phyloP scores from a whole-genome alignment of 2,888 invertebrate genomes.

The Marronus borbonicus region DNA sequence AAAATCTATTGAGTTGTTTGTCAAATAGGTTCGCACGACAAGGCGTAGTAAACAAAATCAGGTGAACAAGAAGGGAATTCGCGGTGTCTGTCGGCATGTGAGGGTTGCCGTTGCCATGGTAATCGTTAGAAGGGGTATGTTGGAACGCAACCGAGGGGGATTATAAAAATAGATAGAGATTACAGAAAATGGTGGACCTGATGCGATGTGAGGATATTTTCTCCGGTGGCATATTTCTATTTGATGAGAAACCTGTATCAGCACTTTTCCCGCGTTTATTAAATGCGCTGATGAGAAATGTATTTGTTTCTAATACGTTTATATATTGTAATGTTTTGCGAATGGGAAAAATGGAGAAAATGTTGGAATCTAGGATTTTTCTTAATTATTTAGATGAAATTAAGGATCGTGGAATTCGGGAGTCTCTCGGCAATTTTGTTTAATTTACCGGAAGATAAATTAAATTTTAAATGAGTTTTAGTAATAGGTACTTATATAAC shows the following conservation, averaged over 20 bases:
- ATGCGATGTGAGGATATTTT: conserved; percentile 55
- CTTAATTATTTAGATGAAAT: no score
- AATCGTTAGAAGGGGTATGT: conserved; percentile 62
- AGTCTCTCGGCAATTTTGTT: no score
- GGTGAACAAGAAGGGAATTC: conserved; percentile 54
- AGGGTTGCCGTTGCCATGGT: conserved; percentile 61
- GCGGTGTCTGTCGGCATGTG: conserved; percentile 61
- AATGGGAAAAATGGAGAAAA: no score
- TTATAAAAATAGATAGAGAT: conserved; percentile 70
- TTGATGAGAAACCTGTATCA: neutral
- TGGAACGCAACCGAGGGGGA: conserved; percentile 66
- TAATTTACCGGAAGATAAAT: no score
- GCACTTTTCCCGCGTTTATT: no score
- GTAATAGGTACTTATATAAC: no score
- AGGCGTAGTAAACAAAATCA: conserved; percentile 55
- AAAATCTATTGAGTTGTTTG: conserved; percentile 44
- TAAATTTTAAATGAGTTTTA: no score
- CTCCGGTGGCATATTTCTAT: conserved; percentile 53
- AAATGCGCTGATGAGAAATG: no score
- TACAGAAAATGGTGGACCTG: conserved; percentile 67
- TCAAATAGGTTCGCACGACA: conserved; percentile 22
- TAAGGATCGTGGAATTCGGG: no score
- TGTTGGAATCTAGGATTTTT: no score
- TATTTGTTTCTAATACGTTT: no score
- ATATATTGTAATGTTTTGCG: no score